phyloP scores from a whole-genome alignment of 35 echinoderm and acorn worm genomes.

The Amphiura filiformis region DNA sequence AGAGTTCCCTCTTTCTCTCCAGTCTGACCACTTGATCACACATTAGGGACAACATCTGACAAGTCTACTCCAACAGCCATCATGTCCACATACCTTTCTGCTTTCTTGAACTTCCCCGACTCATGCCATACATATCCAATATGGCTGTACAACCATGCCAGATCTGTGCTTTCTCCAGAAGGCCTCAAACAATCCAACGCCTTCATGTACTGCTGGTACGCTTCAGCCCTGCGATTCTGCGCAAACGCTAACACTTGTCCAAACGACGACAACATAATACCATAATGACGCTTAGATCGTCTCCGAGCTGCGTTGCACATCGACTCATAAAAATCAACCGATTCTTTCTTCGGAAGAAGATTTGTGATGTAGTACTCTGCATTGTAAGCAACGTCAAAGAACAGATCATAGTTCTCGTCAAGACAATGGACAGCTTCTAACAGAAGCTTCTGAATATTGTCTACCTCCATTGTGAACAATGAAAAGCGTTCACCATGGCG shows the following conservation, averaged over 20 bases:
- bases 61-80: neutral
- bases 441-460: constrained; percentile 26
- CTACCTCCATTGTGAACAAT: constrained; percentile 8
- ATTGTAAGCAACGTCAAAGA: neutral
- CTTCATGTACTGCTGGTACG: neutral
- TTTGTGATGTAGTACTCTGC: neutral
- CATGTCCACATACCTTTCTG: constrained; percentile 2
- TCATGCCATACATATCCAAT: constrained; percentile 25
- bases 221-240: neutral
- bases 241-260: neutral
- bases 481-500: constrained; percentile 7
- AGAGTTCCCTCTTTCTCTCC: no score
- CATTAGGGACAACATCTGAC: no score
- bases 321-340: neutral
- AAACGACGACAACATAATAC: constrained; percentile 25
- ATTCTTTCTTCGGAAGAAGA: neutral
- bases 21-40: no score
- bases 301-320: neutral
- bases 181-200: constrained; percentile 1
- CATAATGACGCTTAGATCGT: neutral
- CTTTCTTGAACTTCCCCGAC: neutral
- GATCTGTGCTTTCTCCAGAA: constrained; percentile 17
- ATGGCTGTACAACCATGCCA: constrained; percentile 33
- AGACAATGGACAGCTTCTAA: neutral
- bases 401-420: neutral